A percentile compares a stretch with the other conserved stretches of the same genome.
Evolutionary conservation across 53 echinoderm and acorn worm species (phyloP).

Genomic region (Holothuria scabra): DNA sequence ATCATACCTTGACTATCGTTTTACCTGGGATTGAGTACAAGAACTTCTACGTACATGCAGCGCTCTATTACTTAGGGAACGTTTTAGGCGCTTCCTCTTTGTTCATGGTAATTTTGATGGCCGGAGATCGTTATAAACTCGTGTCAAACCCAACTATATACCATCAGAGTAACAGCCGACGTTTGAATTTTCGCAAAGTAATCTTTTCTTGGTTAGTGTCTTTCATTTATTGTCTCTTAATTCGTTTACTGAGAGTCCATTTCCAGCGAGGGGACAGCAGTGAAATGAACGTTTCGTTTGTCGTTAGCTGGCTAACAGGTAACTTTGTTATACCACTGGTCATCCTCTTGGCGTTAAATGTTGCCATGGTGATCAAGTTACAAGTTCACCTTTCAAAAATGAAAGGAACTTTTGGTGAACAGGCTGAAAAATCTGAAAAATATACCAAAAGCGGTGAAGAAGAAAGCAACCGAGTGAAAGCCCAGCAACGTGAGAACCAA

Average conservation of each 20-base stretch:
- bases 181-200: background rate
- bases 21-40: conserved; percentile 11
- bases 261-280: background rate
- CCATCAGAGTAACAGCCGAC: background rate
- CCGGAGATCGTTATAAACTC: background rate
- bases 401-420: background rate
- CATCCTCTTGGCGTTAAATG: background rate
- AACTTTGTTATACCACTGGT: background rate
- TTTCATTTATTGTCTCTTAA: background rate
- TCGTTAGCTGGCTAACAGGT: background rate
- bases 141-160: background rate
- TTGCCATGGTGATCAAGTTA: background rate
- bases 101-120: background rate
- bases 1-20: background rate
- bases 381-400: background rate
- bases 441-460: too few relatives aligned
- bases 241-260: background rate
- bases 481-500: background rate
- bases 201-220: background rate
- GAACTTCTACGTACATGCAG: background rate
- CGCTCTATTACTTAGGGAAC: background rate
- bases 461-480: too few relatives aligned
- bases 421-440: too few relatives aligned
- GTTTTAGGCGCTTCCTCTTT: background rate
- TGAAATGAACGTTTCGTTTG: background rate